Evolutionary conservation across 2,113 vertebrate species (phyloP), one percentile per base, ranked within the genome.

Genomic region (Phoxinus phoxinus): DNA sequence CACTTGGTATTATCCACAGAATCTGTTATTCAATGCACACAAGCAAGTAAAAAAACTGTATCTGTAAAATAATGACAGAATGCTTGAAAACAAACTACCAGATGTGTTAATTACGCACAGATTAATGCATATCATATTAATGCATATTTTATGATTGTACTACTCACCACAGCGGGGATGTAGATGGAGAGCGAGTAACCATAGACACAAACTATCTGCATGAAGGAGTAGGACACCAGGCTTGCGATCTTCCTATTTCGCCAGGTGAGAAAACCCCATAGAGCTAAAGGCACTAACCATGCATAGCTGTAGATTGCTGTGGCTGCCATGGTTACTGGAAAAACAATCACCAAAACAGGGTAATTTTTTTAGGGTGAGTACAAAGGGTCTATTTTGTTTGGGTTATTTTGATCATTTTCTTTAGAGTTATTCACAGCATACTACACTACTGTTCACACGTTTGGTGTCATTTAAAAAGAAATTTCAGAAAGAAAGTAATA

Each of bases 101-200:
- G 35, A 44, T n/a, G 11, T 17, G 41, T 7, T 25, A 46, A 81
- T 67, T 48, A 48, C 23, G 35, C 79, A 67, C 32, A 59, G 32
- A 61, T n/a, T 12, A 71, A 41, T 23, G 32, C 19, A 71, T 11
- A 2, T 71, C 8, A 58, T 73, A 71, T 32, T 11, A 8, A 78
- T 19, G 74, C 19, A 48, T 51, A 51, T 27, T 13, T 7, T 10
- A 72, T 21, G 32, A 65, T 23, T 58, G 17, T 37, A 73, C 35
- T 21, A 61, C 97, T 79, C 93, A 99, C 98, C 87, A 97, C 97
- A 4, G 97, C 97, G 87, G 98, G 98, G 83, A 99, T 96, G 90
- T 98, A 99, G 88, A 99, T 89, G 59, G 96, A 96, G 83, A 99
- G 97, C 0, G 97, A 99, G 89, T 99, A 99, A 87, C 98, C 98